Evolutionary conservation across 2,888 invertebrate genomes (phyloP), one percentile per base, ranked within the genome.

Genomic region (Lysandra coridon): DNA sequence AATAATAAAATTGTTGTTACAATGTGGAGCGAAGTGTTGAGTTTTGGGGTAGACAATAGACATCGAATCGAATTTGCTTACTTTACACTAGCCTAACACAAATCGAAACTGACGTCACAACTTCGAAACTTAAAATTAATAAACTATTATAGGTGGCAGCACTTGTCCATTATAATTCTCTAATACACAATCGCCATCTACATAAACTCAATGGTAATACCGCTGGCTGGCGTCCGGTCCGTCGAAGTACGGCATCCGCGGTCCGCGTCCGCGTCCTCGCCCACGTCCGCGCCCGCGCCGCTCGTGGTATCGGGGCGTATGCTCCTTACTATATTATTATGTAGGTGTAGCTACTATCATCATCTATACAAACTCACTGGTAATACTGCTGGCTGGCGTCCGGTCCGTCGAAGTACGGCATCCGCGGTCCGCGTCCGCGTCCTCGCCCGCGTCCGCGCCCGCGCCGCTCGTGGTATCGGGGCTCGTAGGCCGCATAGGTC

Each of bases 401-500:
- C 0, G 94, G 92, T 1, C 93, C 93, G 73, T 93, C 90, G 87
- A 92, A 94, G 90, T 89, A 90, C 0, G 93, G 93, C 90, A 94
- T 88, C 57, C 57, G 88, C 82, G 76, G 62, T 5, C 23, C 87
- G 80, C 80, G 87, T 74, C 12, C 88, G 81, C 80, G 87, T 57
- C 80, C 87, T 83, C 83, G 87, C 74, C 85, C 83, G 78, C 87
- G 85, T 1, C 87, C 83, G 14, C 84, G 81, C 78, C 86, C 79
- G 37, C 83, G 81, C 80, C 79, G 57, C 57, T 57, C 57, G 14
- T 57, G 17, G 57, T 17, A 57, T 4, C 57, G 78, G 86, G 85
- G 89, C 81, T 79, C 83, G 6, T 83, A 86, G n/a, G 81, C 80
- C 17, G 89, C 89, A 64, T 90, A 89, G 83, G 87, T 80, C 79